phyloP scores from a whole-genome alignment of 2,888 invertebrate species.

The Nasonia oneida region DNA sequence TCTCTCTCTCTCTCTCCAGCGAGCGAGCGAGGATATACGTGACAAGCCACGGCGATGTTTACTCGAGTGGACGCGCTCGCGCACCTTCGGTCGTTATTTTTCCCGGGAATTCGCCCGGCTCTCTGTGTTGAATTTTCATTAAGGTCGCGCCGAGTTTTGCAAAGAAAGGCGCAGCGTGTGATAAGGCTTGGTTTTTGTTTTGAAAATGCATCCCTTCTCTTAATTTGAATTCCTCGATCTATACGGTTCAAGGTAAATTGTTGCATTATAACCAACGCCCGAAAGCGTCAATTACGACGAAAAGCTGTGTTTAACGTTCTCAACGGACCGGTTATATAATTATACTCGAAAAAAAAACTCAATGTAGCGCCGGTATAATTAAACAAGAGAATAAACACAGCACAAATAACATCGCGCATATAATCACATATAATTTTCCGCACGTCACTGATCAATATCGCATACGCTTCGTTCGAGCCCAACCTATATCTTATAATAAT shows the following conservation, averaged over 20 bases:
- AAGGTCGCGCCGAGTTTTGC: background rate
- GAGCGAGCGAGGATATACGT: background rate
- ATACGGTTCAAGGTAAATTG: too few species aligned
- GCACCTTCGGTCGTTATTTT: conserved; percentile 15
- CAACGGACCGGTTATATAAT: background rate
- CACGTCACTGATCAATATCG: background rate
- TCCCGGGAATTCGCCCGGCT: conserved; percentile 22
- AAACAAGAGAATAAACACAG: background rate
- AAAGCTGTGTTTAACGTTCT: background rate
- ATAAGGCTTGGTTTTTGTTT: background rate
- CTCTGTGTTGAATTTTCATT: conserved; percentile 37
- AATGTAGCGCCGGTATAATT: background rate
- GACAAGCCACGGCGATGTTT: background rate
- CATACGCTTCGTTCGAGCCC: background rate
- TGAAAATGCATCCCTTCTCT: background rate
- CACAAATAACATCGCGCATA: background rate
- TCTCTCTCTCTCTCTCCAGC: background rate
- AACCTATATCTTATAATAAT: background rate
- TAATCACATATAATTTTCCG: background rate
- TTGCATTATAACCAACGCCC: background rate
- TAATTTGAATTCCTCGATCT: background rate
- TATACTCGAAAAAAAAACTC: background rate
- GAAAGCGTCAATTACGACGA: background rate
- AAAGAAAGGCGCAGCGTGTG: background rate
- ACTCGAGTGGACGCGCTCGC: background rate